These are phyloP conservation scores for Coenonympha glycerion DNA, from an alignment of 2,888 invertebrate species.

Conservation along the genomic window DNA sequence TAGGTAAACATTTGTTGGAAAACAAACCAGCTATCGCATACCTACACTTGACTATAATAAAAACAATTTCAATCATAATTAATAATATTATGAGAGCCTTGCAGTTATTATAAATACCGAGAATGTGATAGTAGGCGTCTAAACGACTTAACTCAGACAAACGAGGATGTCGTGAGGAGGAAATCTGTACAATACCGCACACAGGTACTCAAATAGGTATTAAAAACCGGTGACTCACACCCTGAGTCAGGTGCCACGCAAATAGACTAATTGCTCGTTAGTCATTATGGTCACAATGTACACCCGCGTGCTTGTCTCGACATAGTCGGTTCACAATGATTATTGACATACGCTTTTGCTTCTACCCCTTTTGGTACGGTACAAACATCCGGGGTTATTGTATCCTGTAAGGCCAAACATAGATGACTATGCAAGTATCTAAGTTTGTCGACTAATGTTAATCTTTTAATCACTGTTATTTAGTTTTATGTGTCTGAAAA, in stretches of 20 bases:
- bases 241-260: constrained; percentile 11
- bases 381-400: too few relatives aligned
- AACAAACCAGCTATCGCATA: not conserved
- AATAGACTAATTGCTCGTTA: constrained; percentile 5
- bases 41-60: not conserved
- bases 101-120: not conserved
- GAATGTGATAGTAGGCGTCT: not conserved
- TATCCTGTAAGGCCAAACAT: too few relatives aligned
- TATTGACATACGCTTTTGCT: too few relatives aligned
- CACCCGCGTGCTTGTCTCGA: not conserved
- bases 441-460: too few relatives aligned
- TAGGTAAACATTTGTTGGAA: too few relatives aligned
- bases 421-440: too few relatives aligned
- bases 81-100: too few relatives aligned
- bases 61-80: too few relatives aligned
- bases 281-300: not conserved
- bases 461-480: too few relatives aligned
- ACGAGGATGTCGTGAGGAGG: not conserved
- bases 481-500: too few relatives aligned
- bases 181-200: constrained; percentile 3
- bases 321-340: not conserved
- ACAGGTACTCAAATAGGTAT: not conserved
- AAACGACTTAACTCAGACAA: not conserved
- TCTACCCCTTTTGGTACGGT: too few relatives aligned
- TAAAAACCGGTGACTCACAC: constrained; percentile 4